Evolutionary conservation across 2,888 invertebrate genomes (phyloP), one percentile per base, ranked within the genome.

Genomic region (Calliopum simillimum): DNA sequence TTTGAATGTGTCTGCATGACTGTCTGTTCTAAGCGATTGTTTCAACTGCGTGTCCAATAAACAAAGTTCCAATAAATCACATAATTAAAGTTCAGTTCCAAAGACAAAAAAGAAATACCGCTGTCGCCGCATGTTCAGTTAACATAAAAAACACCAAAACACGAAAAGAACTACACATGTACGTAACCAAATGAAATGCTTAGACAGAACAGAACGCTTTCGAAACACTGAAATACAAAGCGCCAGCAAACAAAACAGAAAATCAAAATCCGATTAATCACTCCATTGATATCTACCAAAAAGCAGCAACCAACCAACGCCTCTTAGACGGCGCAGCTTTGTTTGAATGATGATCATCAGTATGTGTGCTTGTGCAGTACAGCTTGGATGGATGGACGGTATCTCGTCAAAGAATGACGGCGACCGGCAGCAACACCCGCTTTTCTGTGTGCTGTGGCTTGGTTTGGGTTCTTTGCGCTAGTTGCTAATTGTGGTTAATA

Each of bases 401-500:
- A 21, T 21, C 11, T 13, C 21, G 11, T 8, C 53, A 49, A 23
- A 33, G 11, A 71, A 73, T n/a, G 72, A 69, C 72, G 69, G 68
- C 76, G 72, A 56, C 74, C 70, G 72, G 72, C 72, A 72, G 71
- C 71, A 74, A 78, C 78, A 76, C 73, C 76, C 76, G 75, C 75
- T 73, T 53, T n/a, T 41, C 64, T 64, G 41, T n/a, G 16, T 4
- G 62, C 62, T 21, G 47, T 21, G 61, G 23, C 58, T 55, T 68
- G 33, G 56, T 21, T 79, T 79, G 79, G 47, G 65, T 69, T 73
- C n/a, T n/a, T n/a, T n/a, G n/a, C 77, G 80, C 72, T 74, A 71
- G 78, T 76, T 78, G 80, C 79, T 80, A 80, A 80, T 80, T 80
- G 81, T 78, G 76, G 78, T 80, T 80, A 80, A 81, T 81, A 80